phyloP scores from a whole-genome alignment of 1,140 invertebrate species.

The Drosophila rhopaloa region DNA sequence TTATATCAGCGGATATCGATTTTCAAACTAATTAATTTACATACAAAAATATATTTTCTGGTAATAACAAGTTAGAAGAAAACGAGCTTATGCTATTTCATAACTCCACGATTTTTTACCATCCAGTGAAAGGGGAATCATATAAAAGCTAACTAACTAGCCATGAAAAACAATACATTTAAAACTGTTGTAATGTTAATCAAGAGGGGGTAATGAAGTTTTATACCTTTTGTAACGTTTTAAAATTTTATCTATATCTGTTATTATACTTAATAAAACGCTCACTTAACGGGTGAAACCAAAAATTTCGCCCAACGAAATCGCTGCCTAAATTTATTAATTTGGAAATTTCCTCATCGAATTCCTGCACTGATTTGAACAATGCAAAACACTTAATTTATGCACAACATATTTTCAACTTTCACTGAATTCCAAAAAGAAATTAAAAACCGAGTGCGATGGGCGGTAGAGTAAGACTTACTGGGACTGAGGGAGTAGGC shows the following conservation, averaged over 20 bases:
- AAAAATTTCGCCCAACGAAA: background rate
- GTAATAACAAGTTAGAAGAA: too few relatives aligned
- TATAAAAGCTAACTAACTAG: background rate
- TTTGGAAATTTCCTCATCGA: constrained; percentile 21
- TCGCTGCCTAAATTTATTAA: background rate
- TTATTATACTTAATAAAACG: background rate
- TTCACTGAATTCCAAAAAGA: constrained; percentile 56
- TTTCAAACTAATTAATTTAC: too few relatives aligned
- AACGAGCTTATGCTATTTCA: too few relatives aligned
- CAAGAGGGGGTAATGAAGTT: too few relatives aligned
- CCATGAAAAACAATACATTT: background rate
- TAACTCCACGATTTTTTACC: background rate
- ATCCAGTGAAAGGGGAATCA: background rate
- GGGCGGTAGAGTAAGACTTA: constrained; percentile 86
- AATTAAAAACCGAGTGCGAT: constrained; percentile 23
- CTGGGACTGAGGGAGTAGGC: constrained; percentile 92
- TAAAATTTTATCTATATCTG: too few relatives aligned
- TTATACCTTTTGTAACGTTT: too few relatives aligned
- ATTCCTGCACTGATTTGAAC: constrained; percentile 42
- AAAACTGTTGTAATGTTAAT: background rate
- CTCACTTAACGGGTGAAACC: background rate
- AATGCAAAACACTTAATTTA: constrained; percentile 67
- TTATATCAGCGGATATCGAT: too few relatives aligned
- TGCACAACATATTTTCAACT: constrained; percentile 58
- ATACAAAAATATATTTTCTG: too few relatives aligned